Percentiles rank a stretch among this genome's conserved stretches.
Conservation (phyloP, 2,888 invertebrate genomes). For the Panzeria rudis region DNA sequence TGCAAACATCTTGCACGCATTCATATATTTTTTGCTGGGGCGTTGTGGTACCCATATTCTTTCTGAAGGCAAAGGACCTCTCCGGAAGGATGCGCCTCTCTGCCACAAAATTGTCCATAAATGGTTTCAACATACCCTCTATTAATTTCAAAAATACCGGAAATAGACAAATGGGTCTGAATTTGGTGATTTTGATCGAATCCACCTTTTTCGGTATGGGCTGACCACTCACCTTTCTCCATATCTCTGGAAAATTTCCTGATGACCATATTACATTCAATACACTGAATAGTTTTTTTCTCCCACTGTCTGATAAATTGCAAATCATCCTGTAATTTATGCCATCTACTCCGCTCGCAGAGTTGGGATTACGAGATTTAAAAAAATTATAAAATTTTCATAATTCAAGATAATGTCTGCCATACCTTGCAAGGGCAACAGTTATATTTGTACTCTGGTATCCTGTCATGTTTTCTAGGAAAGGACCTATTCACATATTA, state of each 20-base stretch:
- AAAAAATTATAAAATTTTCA: neutral
- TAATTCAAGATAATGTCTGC: neutral
- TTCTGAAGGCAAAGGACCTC: neutral
- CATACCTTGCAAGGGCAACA: neutral
- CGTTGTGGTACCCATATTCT: neutral
- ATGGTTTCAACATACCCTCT: neutral
- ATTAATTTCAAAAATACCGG: neutral
- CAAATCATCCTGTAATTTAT: neutral
- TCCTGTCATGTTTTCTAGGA: neutral
- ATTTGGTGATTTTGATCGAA: neutral
- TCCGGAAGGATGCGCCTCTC: neutral
- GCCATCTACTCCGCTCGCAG: neutral
- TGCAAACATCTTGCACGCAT: too few species aligned
- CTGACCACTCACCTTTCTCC: neutral
- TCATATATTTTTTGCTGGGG: too few species aligned
- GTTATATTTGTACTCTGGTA: neutral
- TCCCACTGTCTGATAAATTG: neutral
- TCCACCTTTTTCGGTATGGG: neutral
- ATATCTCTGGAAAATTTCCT: neutral
- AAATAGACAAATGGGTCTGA: neutral
- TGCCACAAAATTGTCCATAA: neutral
- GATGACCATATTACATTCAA: neutral
- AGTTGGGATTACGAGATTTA: neutral
- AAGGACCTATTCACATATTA: neutral
- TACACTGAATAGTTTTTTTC: neutral